Evolutionary conservation across 2,797 vertebrate species (phyloP), one percentile per base, ranked within the genome.

Genomic region (Rhinoraja longicauda): DNA sequence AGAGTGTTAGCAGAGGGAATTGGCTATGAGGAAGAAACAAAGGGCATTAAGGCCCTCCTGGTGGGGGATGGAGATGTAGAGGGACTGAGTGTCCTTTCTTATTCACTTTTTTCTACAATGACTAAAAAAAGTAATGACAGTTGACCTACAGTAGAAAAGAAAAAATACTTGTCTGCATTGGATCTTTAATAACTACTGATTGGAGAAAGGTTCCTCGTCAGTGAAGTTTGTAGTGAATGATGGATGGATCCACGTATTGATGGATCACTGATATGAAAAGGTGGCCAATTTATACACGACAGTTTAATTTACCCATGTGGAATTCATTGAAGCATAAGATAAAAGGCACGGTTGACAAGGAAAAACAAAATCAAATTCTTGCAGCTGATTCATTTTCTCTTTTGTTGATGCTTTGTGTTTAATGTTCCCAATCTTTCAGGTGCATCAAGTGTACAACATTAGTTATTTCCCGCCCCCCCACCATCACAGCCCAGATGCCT

Each of bases 351-450:
- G 90, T 53, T 91, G 90, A 91, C 90, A 91, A 91, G 70, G 45
- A 70, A 21, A 70, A 91, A 24, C 32, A 73, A 91, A 73, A 91
- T 91, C 36, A 72, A 73, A 91, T 73, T 53, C 36, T 7, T 73
- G 90, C 24, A 53, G 12, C 90, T 91, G 67, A 91, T 91, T 91
- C 24, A 91, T 53, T 72, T 91, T 73, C 67, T 73, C 36, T 73
- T 26, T 24, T 53, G 24, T 45, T 53, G 9, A 72, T 73, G 90
- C 19, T 53, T 88, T 88, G 32, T 88, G 62, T 88, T 62, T 88
- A 36, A 88, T 88, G 17, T 36, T 67, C 7, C 59, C n/a, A 67
- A 36, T 32, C 84, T 86, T 57, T 88, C 84, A 67, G n/a, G 13
- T 88, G 8, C 59, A 88, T 36, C 62, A 88, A 10, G 53, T 84